These are phyloP conservation scores for Sphaerolaimus hirsutus DNA, from an alignment of 2,888 invertebrate genomes.

Conservation along the genomic window DNA sequence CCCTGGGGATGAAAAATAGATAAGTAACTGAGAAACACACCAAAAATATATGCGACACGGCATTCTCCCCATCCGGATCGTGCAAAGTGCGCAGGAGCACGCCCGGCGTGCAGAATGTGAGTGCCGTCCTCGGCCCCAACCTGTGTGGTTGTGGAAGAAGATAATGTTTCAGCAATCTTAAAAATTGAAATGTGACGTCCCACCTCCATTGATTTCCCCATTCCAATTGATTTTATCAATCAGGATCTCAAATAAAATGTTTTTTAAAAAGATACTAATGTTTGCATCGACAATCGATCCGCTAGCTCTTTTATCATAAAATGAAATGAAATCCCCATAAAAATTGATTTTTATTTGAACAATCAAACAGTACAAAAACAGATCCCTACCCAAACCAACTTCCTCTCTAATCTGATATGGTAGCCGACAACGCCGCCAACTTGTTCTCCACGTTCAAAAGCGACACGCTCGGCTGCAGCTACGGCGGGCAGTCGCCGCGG, in stretches of 20 bases:
- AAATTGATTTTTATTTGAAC: no score
- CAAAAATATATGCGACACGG: slow-evolving; percentile 47
- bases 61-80: slow-evolving; percentile 43
- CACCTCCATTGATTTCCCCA: no score
- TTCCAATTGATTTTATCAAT: no score
- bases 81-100: slow-evolving; percentile 64
- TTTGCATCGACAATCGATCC: no score
- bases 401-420: slow-evolving; percentile 67
- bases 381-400: no score
- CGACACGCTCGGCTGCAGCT: slow-evolving; percentile 56
- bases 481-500: slow-evolving; percentile 67
- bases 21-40: slow-evolving; percentile 12
- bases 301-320: no score
- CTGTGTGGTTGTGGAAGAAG: no score
- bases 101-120: slow-evolving; percentile 75
- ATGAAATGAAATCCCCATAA: no score
- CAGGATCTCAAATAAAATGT: no score
- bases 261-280: no score
- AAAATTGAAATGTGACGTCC: no score
- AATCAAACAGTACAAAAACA: slow-evolving; percentile 9
- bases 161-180: no score
- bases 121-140: slow-evolving; percentile 48
- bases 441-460: slow-evolving; percentile 58
- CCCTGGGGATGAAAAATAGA: neutral
- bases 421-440: slow-evolving; percentile 58